A percentile compares a stretch with the other conserved stretches of the same genome.
phyloP scores from a whole-genome alignment of 2,888 invertebrate species.

The Lapara coniferarum region DNA sequence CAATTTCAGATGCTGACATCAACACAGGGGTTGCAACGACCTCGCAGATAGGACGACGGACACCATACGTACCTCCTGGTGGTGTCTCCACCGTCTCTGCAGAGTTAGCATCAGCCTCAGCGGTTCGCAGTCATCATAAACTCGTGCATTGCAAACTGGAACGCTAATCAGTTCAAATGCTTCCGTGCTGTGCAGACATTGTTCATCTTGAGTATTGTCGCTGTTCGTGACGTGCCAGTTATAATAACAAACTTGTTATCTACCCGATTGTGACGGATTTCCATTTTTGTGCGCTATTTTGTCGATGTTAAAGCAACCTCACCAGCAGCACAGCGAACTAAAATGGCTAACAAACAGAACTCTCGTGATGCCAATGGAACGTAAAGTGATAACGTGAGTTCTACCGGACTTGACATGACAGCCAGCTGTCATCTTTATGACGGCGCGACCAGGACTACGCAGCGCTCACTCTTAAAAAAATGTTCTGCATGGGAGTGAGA shows the following conservation, averaged over 20 bases:
- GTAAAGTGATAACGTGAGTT: background rate
- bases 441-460: background rate
- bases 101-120: background rate
- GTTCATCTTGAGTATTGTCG: background rate
- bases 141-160: background rate
- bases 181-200: background rate
- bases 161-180: background rate
- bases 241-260: background rate
- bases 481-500: constrained; percentile 2
- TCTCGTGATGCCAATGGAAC: background rate
- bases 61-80: background rate
- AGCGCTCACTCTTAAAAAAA: background rate
- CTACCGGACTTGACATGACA: background rate
- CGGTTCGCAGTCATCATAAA: background rate
- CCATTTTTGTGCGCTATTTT: background rate
- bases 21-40: background rate
- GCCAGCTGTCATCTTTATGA: background rate
- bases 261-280: background rate
- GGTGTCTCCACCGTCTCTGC: background rate
- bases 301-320: background rate
- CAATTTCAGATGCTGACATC: background rate
- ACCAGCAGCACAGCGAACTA: constrained; percentile 5
- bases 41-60: background rate
- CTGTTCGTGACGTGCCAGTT: background rate
- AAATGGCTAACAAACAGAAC: background rate